Base-by-base conservation (phyloP, 2,888 invertebrate genomes). In the Apotomis turbidana region DNA sequence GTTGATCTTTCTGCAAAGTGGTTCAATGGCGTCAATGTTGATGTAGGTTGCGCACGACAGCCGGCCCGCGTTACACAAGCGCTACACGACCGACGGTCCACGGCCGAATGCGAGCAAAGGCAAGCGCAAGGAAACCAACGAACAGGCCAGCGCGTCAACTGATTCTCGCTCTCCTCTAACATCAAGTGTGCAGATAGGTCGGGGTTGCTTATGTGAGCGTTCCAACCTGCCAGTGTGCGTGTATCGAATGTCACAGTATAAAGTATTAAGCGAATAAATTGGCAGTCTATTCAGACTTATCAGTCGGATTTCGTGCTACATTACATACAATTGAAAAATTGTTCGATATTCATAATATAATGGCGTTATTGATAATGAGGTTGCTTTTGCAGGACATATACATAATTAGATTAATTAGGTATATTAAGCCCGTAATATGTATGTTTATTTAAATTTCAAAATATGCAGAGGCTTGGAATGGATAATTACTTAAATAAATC, bases 11-110 rank as follows among this genome's bases (percentile, higher is more conserved):
- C 79, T 79, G 79, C 81, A 81, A 78, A 80, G 80, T 79, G 85
- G 88, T 85, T 82, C 90, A 93, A 93, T 89, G 86, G 85, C 84
- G 89, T 87, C 84, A 85, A 85, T 93, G 93, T 93, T 93, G 93
- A 84, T 85, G 92, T 93, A 93, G 93, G 93, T 93, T 93, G 87
- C 85, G 91, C 82, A 86, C 84, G 82, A 83, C 80, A 79, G 80
- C 78, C 79, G 75, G 75, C 78, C 78, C 78, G 79, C 78, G 78
- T 75, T 70, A 80, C 76, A 81, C 83, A 82, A 81, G 82, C 89
- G 87, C 84, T 83, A 79, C 87, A 82, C 87, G 83, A 80, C 82
- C 85, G 87, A 83, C 89, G 84, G 87, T 86, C 88, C 83, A 82
- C 85, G 87, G 86, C 82, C 87, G 91, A 93, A 92, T 93, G 93